Percentiles rank a stretch among this genome's conserved stretches.
phyloP scores from a whole-genome alignment of 2,888 invertebrate genomes.

The Drosophila ezoana region DNA sequence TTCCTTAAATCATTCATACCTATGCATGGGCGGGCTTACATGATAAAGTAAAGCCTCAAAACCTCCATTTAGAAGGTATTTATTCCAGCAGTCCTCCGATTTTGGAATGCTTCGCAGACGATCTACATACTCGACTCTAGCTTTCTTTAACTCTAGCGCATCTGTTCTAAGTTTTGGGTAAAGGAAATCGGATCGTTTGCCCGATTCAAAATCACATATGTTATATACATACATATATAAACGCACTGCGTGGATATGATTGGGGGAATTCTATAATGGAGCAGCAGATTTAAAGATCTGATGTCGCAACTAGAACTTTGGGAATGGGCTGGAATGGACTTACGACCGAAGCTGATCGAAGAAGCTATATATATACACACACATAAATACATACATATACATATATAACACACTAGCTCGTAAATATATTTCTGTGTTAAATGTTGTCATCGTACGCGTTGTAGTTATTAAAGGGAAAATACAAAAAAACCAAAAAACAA shows the following conservation, averaged over 20 bases:
- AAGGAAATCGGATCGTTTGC: constrained; percentile 1
- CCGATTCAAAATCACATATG: constrained; percentile 1
- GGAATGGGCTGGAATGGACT: constrained; percentile 17
- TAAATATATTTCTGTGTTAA: constrained; percentile 82
- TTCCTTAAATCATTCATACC: too few species aligned
- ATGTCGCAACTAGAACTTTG: constrained; percentile 13
- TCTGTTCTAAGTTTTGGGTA: not conserved
- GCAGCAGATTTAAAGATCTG: not conserved
- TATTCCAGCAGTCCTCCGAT: too few species aligned
- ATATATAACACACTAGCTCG: constrained; percentile 69
- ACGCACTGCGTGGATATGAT: constrained; percentile 12
- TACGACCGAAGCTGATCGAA: constrained; percentile 30
- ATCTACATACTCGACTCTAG: too few species aligned
- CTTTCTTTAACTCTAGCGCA: too few species aligned
- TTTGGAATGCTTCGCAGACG: too few species aligned
- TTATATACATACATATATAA: constrained; percentile 1
- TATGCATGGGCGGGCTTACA: too few species aligned
- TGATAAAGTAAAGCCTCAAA: too few species aligned
- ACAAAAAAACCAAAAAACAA: constrained; percentile 16
- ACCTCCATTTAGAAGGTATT: too few species aligned
- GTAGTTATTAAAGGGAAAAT: constrained; percentile 72
- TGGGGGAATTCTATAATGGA: not conserved
- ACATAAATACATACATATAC: constrained; percentile 50
- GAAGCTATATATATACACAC: constrained; percentile 41
- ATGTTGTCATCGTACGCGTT: constrained; percentile 81